phyloP scores from a whole-genome alignment of 2,797 vertebrate genomes.

The Enteromius mattozi region DNA sequence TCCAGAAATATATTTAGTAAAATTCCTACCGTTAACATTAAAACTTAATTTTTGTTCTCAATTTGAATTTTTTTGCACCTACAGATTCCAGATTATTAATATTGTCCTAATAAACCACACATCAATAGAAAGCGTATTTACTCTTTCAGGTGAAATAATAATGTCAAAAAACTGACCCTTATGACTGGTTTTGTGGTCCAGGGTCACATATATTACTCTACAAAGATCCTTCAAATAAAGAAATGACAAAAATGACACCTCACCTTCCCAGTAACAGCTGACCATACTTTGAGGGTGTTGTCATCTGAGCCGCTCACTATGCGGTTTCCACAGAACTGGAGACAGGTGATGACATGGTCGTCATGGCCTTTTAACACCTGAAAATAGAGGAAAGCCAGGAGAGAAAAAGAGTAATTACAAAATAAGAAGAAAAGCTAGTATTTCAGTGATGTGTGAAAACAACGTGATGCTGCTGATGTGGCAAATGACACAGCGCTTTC shows the following conservation, averaged over 20 bases:
- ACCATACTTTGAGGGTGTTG: slow-evolving; percentile 99
- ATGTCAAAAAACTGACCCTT: too few species aligned
- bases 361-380: slow-evolving; percentile 99
- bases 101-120: too few species aligned
- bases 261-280: slow-evolving; percentile 98
- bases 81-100: too few species aligned
- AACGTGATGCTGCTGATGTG: slow-evolving; percentile 63
- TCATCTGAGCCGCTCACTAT: slow-evolving; percentile 99
- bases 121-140: too few species aligned
- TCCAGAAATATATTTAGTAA: too few species aligned
- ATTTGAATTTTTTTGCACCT: too few species aligned
- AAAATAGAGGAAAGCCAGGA: slow-evolving; percentile 24
- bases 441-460: neutral
- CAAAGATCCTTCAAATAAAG: neutral
- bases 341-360: slow-evolving; percentile 98
- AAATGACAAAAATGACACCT: neutral
- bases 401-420: slow-evolving; percentile 24
- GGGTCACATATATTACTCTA: neutral
- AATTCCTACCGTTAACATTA: too few species aligned
- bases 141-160: too few species aligned
- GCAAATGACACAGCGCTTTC: slow-evolving; percentile 62
- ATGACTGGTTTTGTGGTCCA: too few species aligned
- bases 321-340: slow-evolving; percentile 98
- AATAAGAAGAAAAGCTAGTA: neutral
- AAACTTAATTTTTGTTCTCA: too few species aligned